phyloP scores from a whole-genome alignment of 2,888 invertebrate genomes.

The Plutella xylostella region DNA sequence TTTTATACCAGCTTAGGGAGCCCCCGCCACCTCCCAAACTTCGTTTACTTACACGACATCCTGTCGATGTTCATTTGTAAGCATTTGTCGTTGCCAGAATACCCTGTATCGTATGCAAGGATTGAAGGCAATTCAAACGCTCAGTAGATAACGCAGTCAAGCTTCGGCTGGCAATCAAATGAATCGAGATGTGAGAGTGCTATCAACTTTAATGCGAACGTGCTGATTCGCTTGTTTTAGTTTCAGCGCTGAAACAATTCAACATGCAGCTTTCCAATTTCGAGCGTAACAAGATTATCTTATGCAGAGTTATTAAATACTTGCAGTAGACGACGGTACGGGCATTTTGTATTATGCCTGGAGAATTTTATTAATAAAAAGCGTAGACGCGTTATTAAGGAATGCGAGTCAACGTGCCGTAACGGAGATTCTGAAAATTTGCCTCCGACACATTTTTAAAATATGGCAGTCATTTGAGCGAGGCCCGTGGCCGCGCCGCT shows the following conservation, averaged over 20 bases:
- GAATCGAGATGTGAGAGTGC: not conserved
- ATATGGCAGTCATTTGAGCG: not conserved
- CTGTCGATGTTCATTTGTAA: not conserved
- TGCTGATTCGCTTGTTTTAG: not conserved
- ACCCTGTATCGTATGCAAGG: not conserved
- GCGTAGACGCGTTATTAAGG: too few relatives aligned
- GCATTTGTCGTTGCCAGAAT: not conserved
- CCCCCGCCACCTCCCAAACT: not conserved
- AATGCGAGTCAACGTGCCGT: not conserved
- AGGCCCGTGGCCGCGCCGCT: not conserved
- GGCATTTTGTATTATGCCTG: not conserved
- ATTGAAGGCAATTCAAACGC: not conserved
- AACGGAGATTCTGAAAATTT: not conserved
- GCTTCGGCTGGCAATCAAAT: not conserved
- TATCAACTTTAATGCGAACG: not conserved
- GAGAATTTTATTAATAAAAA: too few relatives aligned
- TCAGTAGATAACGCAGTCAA: not conserved
- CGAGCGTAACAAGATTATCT: not conserved
- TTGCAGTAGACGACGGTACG: not conserved
- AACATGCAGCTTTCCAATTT: too few relatives aligned
- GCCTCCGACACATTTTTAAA: not conserved
- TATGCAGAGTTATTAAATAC: not conserved
- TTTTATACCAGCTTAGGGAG: constrained; percentile 21
- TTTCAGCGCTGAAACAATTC: too few relatives aligned
- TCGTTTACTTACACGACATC: not conserved